Base-by-base conservation (phyloP, 2,113 vertebrate species). In the Puntigrus tetrazona region DNA sequence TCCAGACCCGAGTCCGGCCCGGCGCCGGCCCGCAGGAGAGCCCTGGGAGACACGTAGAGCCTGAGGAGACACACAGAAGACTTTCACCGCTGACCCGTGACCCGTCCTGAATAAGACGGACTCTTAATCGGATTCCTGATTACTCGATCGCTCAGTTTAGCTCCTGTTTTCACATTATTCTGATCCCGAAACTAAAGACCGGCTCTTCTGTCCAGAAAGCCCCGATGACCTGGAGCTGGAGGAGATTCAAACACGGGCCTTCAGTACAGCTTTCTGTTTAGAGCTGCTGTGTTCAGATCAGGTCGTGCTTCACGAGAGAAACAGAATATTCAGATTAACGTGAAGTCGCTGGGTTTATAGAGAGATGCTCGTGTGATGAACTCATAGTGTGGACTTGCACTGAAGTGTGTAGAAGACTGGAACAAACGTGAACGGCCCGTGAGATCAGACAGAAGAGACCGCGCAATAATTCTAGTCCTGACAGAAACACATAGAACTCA, bases 31-130 rank as follows among this genome's bases (percentile, higher is more conserved):
- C 89, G 47, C 36, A 83, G 89, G 14, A 78, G 89, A 86, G 95
- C 93, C 67, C 93, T 93, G 57, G 96, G 93, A 8, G 94, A 93
- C 77, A 92, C 78, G 0, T 98, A 98, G 63, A 99, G 94, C 98
- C 98, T 99, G 88, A 16, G 85, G 65, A 81, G 29, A n/a, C n/a
- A n/a, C n/a, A n/a, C n/a, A n/a, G n/a, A n/a, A n/a, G n/a, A n/a
- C n/a, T n/a, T n/a, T n/a, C n/a, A n/a, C n/a, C n/a, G n/a, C n/a
- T 25, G 14, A 75, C 18, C 25, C 59, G 47, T 75, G 52, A 83
- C 18, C 2, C 27, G 11, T 50, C 5, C 9, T 31, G 31, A 34
- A 25, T 52, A 72, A 75, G 36, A 61, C 31, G 9, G 27, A 31
- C 20, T 1, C 20, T 45, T 50, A 47, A 31, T 61, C 20, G 20